Percentiles rank a stretch among this genome's conserved stretches.
Conservation (phyloP, 2,888 invertebrate species). For the Megaustenia siamemsis region DNA sequence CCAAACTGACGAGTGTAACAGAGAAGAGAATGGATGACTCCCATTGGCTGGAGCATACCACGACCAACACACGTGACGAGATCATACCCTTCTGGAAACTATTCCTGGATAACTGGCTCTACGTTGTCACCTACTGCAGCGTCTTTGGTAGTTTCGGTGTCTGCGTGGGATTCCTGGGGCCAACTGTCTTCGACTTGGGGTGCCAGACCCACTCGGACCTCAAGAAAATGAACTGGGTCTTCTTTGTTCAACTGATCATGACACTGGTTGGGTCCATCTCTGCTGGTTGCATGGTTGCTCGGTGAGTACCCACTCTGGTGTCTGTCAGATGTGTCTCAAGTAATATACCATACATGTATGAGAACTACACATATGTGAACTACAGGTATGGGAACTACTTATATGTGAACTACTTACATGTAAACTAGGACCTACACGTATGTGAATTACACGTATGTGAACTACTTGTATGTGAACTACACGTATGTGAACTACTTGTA, state of each 20-base stretch:
- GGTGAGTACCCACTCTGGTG: constrained; percentile 76
- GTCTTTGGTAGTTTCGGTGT: constrained; percentile 82
- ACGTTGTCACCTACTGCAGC: constrained; percentile 80
- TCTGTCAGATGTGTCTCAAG: not conserved
- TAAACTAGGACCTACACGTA: no score
- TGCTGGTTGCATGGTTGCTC: constrained; percentile 79
- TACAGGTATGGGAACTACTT: no score
- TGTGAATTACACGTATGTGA: no score
- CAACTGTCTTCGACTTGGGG: constrained; percentile 81
- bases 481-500: no score
- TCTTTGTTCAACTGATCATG: constrained; percentile 81
- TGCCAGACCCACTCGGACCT: constrained; percentile 80
- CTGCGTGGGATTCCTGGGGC: constrained; percentile 82
- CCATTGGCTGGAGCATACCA: constrained; percentile 52
- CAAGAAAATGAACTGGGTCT: constrained; percentile 81
- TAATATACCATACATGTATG: no score
- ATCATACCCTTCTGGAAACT: constrained; percentile 75
- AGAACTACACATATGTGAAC: no score
- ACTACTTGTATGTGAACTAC: no score
- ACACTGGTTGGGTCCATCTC: constrained; percentile 81
- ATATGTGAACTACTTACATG: no score
- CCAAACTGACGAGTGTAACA: not conserved
- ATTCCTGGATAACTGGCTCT: constrained; percentile 78
- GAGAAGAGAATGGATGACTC: constrained; percentile 26
- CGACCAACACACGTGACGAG: constrained; percentile 54